Base-by-base conservation (phyloP, 2,797 vertebrate genomes). In the Tauraco hartlaubi region DNA sequence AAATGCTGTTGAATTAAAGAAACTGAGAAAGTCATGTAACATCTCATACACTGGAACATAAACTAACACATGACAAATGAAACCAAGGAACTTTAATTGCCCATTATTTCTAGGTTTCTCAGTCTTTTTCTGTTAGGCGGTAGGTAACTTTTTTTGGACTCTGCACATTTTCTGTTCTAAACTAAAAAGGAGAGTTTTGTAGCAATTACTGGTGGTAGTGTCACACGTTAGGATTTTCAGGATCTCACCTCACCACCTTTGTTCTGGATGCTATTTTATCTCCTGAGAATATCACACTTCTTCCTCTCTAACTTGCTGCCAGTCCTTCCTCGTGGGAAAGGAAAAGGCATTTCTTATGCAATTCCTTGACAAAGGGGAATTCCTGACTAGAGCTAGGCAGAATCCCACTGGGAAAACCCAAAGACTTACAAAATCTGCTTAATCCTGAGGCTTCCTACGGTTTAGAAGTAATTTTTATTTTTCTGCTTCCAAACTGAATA, bases 241-340 rank as follows among this genome's bases (percentile, higher is more conserved):
- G 66, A 88, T 97, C 92, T 96, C 77, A 80, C 85, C 90, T 95
- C 58, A 86, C 58, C 77, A 92, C 88, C 76, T 96, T 95, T 93
- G 55, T 85, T 90, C 76, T 92, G 80, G 76, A 95, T 92, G 76
- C 54, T 82, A 26, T 91, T 92, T 94, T 88, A 51, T 58, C 73
- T 94, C 67, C 67, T 73, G 85, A 95, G 93, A 95, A 94, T 82
- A 94, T 94, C 88, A 93, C 85, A 88, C 80, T 93, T 87, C 20
- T 93, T 39, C 51, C n/a, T 78, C 73, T 90, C 69, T 88, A 58
- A 71, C 55, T 90, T 88, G 51, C 55, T 96, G 63, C 63, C 62
- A 59, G 43, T 88, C 58, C 59, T 80, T 76, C 17, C 23, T 41
- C 5, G 0, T 56, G 43, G 52, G 58, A 76, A 67, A 31, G 73